phyloP scores from a whole-genome alignment of 1,140 invertebrate genomes.

The Cataglyphis hispanica region DNA sequence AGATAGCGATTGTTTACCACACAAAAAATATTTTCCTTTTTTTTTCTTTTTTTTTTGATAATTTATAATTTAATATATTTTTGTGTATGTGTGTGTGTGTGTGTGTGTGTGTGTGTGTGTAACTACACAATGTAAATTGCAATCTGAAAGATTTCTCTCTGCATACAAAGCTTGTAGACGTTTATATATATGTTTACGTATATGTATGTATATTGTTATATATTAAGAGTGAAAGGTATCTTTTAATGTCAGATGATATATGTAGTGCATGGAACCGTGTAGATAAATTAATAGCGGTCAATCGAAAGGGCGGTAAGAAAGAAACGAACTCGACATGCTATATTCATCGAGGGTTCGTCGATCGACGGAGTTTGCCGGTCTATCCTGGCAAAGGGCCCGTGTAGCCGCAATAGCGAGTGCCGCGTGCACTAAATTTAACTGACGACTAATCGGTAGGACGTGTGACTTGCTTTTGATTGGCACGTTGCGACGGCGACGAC shows the following conservation, averaged over 20 bases:
- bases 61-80: background rate
- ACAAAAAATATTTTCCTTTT: background rate
- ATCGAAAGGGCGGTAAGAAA: constrained; percentile 4
- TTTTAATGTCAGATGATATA: background rate
- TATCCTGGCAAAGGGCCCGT: constrained; percentile 69
- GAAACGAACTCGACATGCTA: constrained; percentile 46
- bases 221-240: background rate
- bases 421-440: constrained; percentile 75
- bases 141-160: background rate
- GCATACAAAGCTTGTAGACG: background rate
- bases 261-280: background rate
- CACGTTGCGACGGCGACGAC: constrained; percentile 53
- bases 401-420: constrained; percentile 59
- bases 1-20: background rate
- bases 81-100: no score
- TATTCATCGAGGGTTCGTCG: constrained; percentile 70
- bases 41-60: background rate
- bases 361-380: constrained; percentile 57
- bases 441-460: constrained; percentile 71
- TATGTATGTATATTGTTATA: background rate
- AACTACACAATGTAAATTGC: background rate
- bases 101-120: no score
- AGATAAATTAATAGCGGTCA: background rate
- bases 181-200: background rate
- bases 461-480: constrained; percentile 71